Conservation (phyloP, 2,888 invertebrate species). For the Furcula furcula region DNA sequence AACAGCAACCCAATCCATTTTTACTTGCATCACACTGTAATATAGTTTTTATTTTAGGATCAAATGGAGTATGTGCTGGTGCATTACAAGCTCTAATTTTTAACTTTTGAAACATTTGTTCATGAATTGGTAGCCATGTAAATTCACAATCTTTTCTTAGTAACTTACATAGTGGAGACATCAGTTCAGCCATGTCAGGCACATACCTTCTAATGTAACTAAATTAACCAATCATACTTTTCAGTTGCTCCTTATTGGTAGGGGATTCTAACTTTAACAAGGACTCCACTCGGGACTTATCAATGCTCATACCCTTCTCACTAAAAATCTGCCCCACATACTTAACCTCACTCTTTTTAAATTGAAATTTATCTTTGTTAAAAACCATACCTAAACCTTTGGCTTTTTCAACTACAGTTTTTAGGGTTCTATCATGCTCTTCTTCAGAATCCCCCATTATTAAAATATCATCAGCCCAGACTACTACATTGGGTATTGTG, state of each 20-base stretch:
- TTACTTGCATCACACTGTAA: neutral
- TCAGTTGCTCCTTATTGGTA: neutral
- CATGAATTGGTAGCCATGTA: neutral
- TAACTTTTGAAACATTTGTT: neutral
- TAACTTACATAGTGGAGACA: neutral
- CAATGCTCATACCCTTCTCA: neutral
- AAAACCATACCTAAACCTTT: neutral
- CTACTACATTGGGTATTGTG: neutral
- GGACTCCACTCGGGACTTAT: neutral
- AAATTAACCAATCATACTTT: neutral
- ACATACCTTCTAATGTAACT: neutral
- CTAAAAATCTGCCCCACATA: neutral
- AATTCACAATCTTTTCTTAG: neutral
- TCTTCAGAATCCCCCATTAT: neutral
- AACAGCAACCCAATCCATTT: constrained; percentile 1
- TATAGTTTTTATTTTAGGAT: neutral
- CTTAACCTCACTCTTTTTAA: neutral
- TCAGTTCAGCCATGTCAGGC: neutral
- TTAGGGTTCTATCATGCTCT: neutral
- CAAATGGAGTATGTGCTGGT: neutral
- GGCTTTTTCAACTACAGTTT: neutral
- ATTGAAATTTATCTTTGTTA: neutral
- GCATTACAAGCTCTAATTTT: neutral
- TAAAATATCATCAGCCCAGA: neutral
- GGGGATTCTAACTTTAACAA: neutral